A percentile compares a stretch with the other conserved stretches of the same genome.
Evolutionary conservation across 2,797 vertebrate species (phyloP).

Genomic region (Spinibarbus caldwelli): DNA sequence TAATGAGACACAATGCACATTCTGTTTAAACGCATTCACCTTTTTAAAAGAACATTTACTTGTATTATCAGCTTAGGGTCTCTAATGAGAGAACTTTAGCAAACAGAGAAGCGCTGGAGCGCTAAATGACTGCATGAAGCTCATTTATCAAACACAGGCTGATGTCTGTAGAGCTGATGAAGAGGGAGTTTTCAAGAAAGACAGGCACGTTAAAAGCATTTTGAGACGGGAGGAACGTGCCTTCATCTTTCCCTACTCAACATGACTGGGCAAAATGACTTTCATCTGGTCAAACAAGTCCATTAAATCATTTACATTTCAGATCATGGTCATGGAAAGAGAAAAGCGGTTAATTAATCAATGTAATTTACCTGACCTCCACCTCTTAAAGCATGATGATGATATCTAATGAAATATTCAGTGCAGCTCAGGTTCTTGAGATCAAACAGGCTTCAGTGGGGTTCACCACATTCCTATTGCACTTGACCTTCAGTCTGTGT

Average conservation of each 20-base stretch:
- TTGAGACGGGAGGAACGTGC: not conserved
- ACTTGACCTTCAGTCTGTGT: conserved; percentile 27
- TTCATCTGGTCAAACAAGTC: conserved; percentile 2
- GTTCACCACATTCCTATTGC: not conserved
- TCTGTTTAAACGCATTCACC: conserved; percentile 37
- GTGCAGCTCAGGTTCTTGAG: not conserved
- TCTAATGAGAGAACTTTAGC: not conserved
- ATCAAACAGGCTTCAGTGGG: conserved; percentile 8
- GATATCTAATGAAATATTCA: conserved; percentile 6
- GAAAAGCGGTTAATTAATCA: not conserved
- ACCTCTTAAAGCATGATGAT: conserved; percentile 15
- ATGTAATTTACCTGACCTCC: conserved; percentile 8
- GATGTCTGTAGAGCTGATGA: conserved; percentile 23
- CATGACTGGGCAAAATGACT: not conserved
- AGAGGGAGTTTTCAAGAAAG: conserved; percentile 11
- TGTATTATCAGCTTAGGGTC: conserved; percentile 9
- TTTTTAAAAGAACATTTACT: conserved; percentile 30
- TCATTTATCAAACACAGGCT: conserved; percentile 43
- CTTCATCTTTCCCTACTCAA: not conserved
- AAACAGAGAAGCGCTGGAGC: conserved; percentile 10
- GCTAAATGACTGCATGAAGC: conserved; percentile 31
- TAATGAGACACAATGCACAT: conserved; percentile 44
- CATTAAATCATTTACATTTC: not conserved
- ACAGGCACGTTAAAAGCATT: conserved; percentile 19
- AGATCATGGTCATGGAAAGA: not conserved